Base-by-base conservation (phyloP, 2,888 invertebrate genomes). In the Pandemis cinnamomeana region DNA sequence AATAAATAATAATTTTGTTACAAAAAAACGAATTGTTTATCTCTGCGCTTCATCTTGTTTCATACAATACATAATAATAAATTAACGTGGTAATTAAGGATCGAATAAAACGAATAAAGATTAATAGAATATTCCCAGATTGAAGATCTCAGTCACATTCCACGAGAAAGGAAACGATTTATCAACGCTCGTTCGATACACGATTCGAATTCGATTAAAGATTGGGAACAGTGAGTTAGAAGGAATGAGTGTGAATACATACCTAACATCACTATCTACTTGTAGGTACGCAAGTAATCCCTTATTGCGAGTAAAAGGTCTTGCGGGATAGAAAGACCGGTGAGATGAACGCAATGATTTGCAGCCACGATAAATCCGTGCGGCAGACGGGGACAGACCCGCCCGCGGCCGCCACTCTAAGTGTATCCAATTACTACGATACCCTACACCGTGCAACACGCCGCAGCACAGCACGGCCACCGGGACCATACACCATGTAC, bases 351-450 rank as follows among this genome's bases (percentile, higher is more conserved):
- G 86, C 86, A 89, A 89, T 91, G 90, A 91, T 91, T 91, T 90
- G 91, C 89, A 79, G 84, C 82, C 79, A 85, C 88, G 84, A 91
- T 91, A 91, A 92, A 91, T 91, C 85, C 84, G 82, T 77, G 81
- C 80, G 81, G 81, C 80, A 82, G 88, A 88, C 87, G 86, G 87
- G 86, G 86, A 87, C 89, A 85, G 87, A 85, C 85, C 84, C 84
- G 91, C 90, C 91, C 84, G 87, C 85, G 90, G 92, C 91, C 81
- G 83, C 85, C 86, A 84, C 87, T 87, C 87, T 90, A 91, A 91
- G 89, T 90, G 90, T 91, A 91, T 91, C 91, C 91, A 91, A 92
- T 92, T 92, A 92, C 87, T 82, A 86, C 82, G 87, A 89, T 88
- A 87, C 87, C 84, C 83, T 85, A 87, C 85, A 84, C 76, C 73